Evolutionary conservation across 2,888 invertebrate genomes (phyloP), one percentile per base, ranked within the genome.

Genomic region (Baccha elongata): DNA sequence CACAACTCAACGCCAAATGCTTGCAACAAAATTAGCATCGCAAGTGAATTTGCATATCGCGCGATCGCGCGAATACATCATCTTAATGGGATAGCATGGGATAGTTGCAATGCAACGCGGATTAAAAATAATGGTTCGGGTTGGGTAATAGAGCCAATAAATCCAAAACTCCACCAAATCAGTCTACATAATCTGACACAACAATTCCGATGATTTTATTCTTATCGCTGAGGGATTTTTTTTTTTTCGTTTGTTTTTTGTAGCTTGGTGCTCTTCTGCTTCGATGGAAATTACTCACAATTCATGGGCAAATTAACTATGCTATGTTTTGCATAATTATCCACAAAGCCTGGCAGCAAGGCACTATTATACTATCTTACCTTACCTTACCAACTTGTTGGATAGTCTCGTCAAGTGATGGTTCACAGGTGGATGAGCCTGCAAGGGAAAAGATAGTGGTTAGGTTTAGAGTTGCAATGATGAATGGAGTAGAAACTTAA

Each of bases 101-200:
- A n/a, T n/a, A 71, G 65, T 50, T 35, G 52, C 52, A 29, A 37
- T 50, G n/a, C n/a, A 32, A 29, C 15, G 2, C 23, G 44, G 72
- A 13, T 67, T 52, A 52, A 55, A 52, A 55, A 46, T 62, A 67
- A 55, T 71, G 71, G 71, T 44, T 67, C 68, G 37, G 73, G 46
- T 78, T 73, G 71, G 78, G 64, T 78, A 78, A 83, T 78, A 73
- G 83, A 83, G 68, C 83, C 78, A 78, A 83, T 83, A 83, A 83
- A 83, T 83, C 83, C 83, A 65, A 78, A 83, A 64, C 62, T 64
- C 29, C 58, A 46, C 40, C 81, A 60, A 83, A 83, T 83, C 83
- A 44, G 68, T 73, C 73, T 73, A 64, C 83, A 73, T 60, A 78
- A 83, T 83, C 83, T 78, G 83, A 83, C 83, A 55, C 35, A 73